Evolutionary conservation across 2,113 vertebrate genomes (phyloP).

Genomic region (Aplodontia rufa): DNA sequence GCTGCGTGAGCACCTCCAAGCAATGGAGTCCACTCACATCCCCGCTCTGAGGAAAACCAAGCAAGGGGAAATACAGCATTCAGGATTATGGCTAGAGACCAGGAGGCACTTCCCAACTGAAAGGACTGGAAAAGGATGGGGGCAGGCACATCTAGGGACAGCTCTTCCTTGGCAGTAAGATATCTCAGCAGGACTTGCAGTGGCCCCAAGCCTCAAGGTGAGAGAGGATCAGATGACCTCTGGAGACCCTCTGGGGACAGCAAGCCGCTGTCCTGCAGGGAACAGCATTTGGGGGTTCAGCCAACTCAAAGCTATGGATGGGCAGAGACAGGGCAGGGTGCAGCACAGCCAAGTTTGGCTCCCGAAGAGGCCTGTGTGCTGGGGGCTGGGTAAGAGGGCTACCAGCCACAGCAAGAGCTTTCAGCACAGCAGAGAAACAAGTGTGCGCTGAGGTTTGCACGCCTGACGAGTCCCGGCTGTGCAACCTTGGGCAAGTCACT

Average conservation of each 20-base stretch:
- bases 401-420: background rate
- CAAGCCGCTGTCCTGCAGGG: background rate
- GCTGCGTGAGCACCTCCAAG: background rate
- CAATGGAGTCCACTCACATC: background rate
- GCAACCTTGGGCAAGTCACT: background rate
- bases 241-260: background rate
- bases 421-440: background rate
- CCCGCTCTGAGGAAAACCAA: background rate
- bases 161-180: background rate
- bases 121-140: background rate
- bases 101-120: background rate
- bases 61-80: background rate
- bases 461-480: background rate
- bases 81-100: background rate
- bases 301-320: background rate
- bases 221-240: background rate
- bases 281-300: background rate
- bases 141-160: background rate
- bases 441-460: background rate
- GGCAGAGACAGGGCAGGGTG: too few species aligned
- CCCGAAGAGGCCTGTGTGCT: too few species aligned
- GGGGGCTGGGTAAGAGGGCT: background rate
- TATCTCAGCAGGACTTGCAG: background rate
- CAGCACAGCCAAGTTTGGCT: too few species aligned
- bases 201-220: background rate